These are phyloP conservation scores for Ptiloglossa arizonensis DNA, from an alignment of 1,140 invertebrate species.

Conservation along the genomic window DNA sequence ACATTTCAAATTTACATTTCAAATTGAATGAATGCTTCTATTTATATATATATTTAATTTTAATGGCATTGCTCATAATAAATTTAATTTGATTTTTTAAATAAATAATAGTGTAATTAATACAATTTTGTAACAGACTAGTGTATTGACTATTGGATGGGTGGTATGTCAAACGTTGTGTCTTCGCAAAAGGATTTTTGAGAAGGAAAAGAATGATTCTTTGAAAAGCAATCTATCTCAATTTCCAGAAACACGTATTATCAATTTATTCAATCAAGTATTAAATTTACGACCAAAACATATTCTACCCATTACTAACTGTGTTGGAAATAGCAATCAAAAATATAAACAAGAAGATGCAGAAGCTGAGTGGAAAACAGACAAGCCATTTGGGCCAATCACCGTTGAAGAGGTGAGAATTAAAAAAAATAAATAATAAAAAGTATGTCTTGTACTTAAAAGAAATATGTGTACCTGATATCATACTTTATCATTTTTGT, in stretches of 20 bases:
- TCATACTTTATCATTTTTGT: neutral
- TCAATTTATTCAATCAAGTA: conserved; percentile 52
- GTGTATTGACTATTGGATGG: conserved; percentile 69
- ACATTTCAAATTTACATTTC: too few relatives aligned
- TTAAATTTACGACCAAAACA: conserved; percentile 59
- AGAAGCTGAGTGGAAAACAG: conserved; percentile 28
- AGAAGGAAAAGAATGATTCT: conserved; percentile 36
- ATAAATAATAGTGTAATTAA: too few relatives aligned
- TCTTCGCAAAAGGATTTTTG: conserved; percentile 58
- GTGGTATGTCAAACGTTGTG: conserved; percentile 67
- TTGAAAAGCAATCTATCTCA: conserved; percentile 47
- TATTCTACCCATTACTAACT: conserved; percentile 65
- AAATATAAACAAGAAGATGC: conserved; percentile 34
- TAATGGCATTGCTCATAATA: too few relatives aligned
- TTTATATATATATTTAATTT: neutral
- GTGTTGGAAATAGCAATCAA: conserved; percentile 52
- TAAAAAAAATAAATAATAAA: neutral
- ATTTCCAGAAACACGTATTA: conserved; percentile 41
- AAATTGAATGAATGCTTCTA: neutral
- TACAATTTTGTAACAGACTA: conserved; percentile 70
- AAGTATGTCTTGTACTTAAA: neutral
- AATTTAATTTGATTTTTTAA: neutral
- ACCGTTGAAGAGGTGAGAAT: conserved; percentile 76
- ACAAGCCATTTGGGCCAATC: conserved; percentile 64
- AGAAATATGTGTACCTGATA: neutral